Percentiles rank a stretch among this genome's conserved stretches.
Conservation (phyloP, 2,113 vertebrate species). For the Trochalopteron elliotii region DNA sequence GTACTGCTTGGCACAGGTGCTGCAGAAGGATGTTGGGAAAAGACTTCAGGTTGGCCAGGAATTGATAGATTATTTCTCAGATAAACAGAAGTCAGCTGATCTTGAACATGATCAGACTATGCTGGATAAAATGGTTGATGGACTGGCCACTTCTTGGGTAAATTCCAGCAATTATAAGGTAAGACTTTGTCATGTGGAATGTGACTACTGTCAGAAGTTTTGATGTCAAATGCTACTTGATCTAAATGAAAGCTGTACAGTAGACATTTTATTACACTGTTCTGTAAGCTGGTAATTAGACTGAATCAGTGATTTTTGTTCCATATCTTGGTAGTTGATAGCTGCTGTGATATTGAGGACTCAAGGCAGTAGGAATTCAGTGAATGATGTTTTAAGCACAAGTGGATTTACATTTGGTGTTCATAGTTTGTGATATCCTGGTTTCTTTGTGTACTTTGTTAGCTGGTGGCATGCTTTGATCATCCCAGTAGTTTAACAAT, state of each 20-base stretch:
- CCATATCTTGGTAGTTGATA: neutral
- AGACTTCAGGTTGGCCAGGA: constrained; percentile 95
- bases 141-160: constrained; percentile 94
- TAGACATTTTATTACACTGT: neutral
- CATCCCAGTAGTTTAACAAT: neutral
- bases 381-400: neutral
- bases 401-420: neutral
- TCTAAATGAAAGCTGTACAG: neutral
- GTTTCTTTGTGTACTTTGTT: neutral
- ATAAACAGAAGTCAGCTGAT: constrained; percentile 91
- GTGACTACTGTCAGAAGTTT: neutral
- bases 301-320: neutral
- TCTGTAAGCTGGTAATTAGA: neutral
- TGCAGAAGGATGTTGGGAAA: constrained; percentile 95
- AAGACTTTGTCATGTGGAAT: constrained; percentile 39
- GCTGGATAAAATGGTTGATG: constrained; percentile 96
- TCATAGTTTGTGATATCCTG: neutral
- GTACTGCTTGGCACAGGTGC: constrained; percentile 89
- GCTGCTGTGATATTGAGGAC: neutral
- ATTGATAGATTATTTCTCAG: constrained; percentile 91
- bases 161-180: constrained; percentile 99
- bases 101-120: constrained; percentile 95
- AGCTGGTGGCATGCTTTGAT: neutral
- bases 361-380: neutral
- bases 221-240: neutral